phyloP scores from a whole-genome alignment of 1,140 invertebrate genomes.

The Habropoda laboriosa region DNA sequence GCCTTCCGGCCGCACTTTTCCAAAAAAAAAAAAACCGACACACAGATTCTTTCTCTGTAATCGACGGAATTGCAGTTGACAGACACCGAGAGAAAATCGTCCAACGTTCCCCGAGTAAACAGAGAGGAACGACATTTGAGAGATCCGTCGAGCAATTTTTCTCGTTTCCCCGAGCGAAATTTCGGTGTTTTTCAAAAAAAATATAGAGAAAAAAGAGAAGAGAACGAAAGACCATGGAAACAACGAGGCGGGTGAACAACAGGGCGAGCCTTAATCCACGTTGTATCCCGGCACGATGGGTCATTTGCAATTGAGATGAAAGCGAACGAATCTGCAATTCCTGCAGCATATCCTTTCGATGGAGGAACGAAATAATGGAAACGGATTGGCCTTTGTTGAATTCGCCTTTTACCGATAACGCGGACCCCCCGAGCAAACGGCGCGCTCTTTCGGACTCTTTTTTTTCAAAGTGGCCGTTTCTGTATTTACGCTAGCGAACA shows the following conservation, averaged over 20 bases:
- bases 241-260: neutral
- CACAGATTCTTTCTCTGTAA: neutral
- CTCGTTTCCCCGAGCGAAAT: too few species aligned
- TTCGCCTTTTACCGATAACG: neutral
- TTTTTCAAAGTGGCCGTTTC: constrained; percentile 14
- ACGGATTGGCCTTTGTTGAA: constrained; percentile 13
- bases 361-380: constrained; percentile 26
- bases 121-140: neutral
- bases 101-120: neutral
- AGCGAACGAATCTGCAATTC: constrained; percentile 26
- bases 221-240: too few species aligned
- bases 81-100: too few species aligned
- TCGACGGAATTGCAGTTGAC: neutral
- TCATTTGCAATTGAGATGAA: constrained; percentile 41
- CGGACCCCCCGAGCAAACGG: too few species aligned
- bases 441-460: neutral
- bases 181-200: constrained; percentile 9
- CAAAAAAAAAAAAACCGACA: too few species aligned
- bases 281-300: neutral
- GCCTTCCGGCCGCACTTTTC: too few species aligned
- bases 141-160: neutral
- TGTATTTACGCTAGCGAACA: constrained; percentile 24
- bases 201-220: too few species aligned
- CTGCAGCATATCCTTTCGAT: constrained; percentile 25
- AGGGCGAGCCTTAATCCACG: neutral